A percentile compares a stretch with the other conserved stretches of the same genome.
phyloP scores from a whole-genome alignment of 2,888 invertebrate genomes.

The Ectemnius lituratus region DNA sequence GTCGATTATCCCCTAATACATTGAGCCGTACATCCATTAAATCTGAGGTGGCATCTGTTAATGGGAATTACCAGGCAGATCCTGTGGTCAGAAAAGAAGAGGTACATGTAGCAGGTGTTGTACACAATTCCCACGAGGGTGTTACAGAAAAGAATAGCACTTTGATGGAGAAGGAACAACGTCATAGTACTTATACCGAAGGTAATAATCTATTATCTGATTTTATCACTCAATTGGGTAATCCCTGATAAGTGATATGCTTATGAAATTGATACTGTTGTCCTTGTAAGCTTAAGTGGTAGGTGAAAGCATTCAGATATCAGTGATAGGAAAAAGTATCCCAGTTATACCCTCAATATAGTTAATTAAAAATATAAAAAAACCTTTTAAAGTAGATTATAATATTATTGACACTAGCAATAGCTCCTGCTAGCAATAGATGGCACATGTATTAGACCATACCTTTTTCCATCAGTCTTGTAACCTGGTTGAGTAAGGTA shows the following conservation, averaged over 20 bases:
- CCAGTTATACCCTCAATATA: too few species aligned
- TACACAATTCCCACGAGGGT: conserved; percentile 30
- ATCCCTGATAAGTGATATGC: neutral
- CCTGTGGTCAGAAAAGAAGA: conserved; percentile 58
- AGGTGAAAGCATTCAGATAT: too few species aligned
- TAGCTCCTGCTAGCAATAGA: too few species aligned
- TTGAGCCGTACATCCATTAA: conserved; percentile 68
- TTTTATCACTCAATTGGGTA: neutral
- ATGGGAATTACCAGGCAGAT: conserved; percentile 65
- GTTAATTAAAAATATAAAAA: too few species aligned
- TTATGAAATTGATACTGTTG: neutral
- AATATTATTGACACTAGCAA: too few species aligned
- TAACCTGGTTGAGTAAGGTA: conserved; percentile 37
- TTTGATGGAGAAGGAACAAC: conserved; percentile 52
- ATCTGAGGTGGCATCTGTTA: conserved; percentile 66
- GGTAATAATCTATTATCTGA: conserved; percentile 53
- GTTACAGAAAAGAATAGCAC: conserved; percentile 46
- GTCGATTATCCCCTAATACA: conserved; percentile 69
- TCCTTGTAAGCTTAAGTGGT: neutral
- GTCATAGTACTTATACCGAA: conserved; percentile 57
- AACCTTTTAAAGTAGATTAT: too few species aligned
- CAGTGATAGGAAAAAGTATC: too few species aligned
- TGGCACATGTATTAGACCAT: neutral
- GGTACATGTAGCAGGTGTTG: conserved; percentile 32
- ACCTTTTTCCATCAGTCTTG: conserved; percentile 29